phyloP scores from a whole-genome alignment of 2,888 invertebrate genomes.

The Amphipyra berbera region DNA sequence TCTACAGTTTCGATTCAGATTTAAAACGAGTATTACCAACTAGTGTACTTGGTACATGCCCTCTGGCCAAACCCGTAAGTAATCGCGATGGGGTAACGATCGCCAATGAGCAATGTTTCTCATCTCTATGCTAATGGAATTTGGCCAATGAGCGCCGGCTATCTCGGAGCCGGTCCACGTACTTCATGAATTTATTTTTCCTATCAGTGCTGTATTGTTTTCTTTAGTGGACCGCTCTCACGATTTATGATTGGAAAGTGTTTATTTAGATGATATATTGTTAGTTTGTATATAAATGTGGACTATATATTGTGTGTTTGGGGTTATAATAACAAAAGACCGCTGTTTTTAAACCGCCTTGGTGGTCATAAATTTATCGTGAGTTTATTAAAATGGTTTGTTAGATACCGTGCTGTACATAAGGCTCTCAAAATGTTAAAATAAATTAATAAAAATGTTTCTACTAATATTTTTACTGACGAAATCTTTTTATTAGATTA shows the following conservation, averaged over 20 bases:
- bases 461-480: no score
- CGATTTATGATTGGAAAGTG: constrained; percentile 37
- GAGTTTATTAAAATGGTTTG: constrained; percentile 9
- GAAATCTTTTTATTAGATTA: no score
- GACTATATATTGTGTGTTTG: constrained; percentile 11
- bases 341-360: constrained; percentile 18
- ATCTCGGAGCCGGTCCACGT: constrained; percentile 44
- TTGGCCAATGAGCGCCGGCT: constrained; percentile 67
- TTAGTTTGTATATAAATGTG: constrained; percentile 28
- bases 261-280: constrained; percentile 36
- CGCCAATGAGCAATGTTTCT: constrained; percentile 71
- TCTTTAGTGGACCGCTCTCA: constrained; percentile 45
- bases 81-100: constrained; percentile 63
- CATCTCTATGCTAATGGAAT: constrained; percentile 77
- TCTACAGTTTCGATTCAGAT: background rate
- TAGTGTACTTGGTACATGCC: constrained; percentile 7
- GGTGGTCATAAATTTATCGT: constrained; percentile 28
- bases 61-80: constrained; percentile 49
- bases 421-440: no score
- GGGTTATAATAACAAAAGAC: constrained; percentile 18
- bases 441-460: no score
- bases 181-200: constrained; percentile 66
- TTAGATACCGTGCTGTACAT: background rate
- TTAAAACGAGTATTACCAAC: background rate
- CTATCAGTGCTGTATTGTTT: constrained; percentile 60